A percentile compares a stretch with the other conserved stretches of the same genome.
phyloP scores from a whole-genome alignment of 2,797 vertebrate species.

The Hylomyscus alleni region DNA sequence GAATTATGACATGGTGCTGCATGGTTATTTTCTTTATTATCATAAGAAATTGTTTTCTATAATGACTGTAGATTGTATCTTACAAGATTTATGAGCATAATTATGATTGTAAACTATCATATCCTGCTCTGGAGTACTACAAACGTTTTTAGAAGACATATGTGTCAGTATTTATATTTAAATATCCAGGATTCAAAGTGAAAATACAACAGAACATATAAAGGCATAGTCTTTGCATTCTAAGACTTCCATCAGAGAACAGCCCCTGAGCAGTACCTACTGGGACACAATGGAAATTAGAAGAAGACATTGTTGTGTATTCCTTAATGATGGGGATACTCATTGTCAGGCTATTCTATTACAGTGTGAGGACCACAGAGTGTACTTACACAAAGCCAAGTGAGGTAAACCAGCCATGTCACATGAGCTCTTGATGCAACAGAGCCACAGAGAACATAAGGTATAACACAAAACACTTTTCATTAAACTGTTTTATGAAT shows the following conservation, averaged over 20 bases:
- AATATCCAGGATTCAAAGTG: not conserved
- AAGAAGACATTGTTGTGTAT: not conserved
- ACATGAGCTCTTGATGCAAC: not conserved
- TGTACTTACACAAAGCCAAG: no score
- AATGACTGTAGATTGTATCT: slow-evolving; percentile 27
- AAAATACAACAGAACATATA: not conserved
- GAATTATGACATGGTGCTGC: not conserved
- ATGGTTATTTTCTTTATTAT: slow-evolving; percentile 51
- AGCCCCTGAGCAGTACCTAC: not conserved
- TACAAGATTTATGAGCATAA: slow-evolving; percentile 16
- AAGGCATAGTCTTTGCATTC: not conserved
- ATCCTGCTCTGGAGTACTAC: not conserved
- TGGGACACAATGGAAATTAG: not conserved
- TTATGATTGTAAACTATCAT: not conserved
- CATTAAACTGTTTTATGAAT: not conserved
- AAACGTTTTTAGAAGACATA: not conserved
- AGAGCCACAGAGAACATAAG: not conserved
- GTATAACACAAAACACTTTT: not conserved
- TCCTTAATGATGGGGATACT: not conserved
- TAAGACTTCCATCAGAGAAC: not conserved
- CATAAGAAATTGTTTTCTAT: slow-evolving; percentile 35
- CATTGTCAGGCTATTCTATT: not conserved
- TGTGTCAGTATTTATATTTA: not conserved
- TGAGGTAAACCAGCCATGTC: not conserved
- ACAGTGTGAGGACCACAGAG: no score